These are phyloP conservation scores for Eurosta solidaginis DNA, from an alignment of 1,140 invertebrate genomes.

Conservation along the genomic window DNA sequence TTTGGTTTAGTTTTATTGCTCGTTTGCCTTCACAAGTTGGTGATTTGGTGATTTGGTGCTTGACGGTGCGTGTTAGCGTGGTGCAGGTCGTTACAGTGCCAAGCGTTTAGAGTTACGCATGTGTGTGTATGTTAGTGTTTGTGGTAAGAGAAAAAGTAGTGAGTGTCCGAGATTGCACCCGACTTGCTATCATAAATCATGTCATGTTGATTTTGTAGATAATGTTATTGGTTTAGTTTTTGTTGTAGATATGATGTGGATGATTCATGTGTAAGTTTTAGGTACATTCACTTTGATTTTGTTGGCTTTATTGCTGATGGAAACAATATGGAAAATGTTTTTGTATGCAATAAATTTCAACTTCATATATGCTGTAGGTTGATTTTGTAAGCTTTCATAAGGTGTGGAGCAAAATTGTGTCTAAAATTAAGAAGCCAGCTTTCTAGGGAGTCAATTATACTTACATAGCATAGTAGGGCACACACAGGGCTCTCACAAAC, in stretches of 20 bases:
- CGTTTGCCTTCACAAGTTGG: not conserved
- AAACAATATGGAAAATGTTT: constrained; percentile 32
- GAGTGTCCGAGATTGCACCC: constrained; percentile 26
- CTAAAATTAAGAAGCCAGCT: no score
- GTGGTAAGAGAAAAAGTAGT: not conserved
- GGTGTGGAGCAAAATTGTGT: no score
- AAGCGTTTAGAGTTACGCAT: not conserved
- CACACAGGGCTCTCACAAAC: no score
- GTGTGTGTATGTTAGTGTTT: not conserved
- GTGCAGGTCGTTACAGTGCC: not conserved
- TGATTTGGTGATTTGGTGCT: constrained; percentile 19
- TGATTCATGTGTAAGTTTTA: no score
- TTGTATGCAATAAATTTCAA: not conserved
- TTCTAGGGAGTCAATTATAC: no score
- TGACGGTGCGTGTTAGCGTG: constrained; percentile 7
- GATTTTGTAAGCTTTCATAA: constrained; percentile 32
- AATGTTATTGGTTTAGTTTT: not conserved
- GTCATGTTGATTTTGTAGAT: constrained; percentile 21
- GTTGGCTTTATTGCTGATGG: constrained; percentile 16
- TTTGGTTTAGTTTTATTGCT: constrained; percentile 15
- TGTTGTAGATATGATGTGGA: not conserved
- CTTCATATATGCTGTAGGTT: not conserved
- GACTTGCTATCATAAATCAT: constrained; percentile 35
- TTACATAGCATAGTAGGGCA: no score
- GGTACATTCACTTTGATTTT: no score